Percentiles rank a stretch among this genome's conserved stretches.
Conservation (phyloP, 2,113 vertebrate genomes). For the Suncus etruscus region DNA sequence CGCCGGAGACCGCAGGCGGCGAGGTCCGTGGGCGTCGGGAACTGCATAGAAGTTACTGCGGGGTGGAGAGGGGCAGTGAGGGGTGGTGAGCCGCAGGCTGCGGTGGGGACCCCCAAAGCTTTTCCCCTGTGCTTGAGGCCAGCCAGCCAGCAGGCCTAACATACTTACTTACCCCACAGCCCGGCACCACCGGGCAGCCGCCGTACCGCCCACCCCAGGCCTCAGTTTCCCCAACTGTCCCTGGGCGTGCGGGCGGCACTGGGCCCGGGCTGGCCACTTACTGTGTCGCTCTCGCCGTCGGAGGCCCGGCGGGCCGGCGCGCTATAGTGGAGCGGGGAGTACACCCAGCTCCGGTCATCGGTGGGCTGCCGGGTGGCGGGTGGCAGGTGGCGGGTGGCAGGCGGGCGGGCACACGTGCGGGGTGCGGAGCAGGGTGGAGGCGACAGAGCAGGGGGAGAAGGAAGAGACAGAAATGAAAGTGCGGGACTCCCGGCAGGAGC, state of each 20-base stretch:
- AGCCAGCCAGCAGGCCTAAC: neutral
- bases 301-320: slow-evolving; percentile 93
- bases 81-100: too few species aligned
- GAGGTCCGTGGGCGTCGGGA: slow-evolving; percentile 66
- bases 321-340: slow-evolving; percentile 99
- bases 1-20: neutral
- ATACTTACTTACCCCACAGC: neutral
- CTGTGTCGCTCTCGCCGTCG: slow-evolving; percentile 97
- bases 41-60: slow-evolving; percentile 89
- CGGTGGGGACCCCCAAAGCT: too few species aligned
- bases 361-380: slow-evolving; percentile 91
- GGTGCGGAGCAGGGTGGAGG: slow-evolving; percentile 85
- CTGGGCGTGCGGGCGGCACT: neutral
- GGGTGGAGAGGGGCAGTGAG: neutral
- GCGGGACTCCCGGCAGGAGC: slow-evolving; percentile 57
- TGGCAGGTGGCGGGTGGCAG: slow-evolving; percentile 69
- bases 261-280: slow-evolving; percentile 89
- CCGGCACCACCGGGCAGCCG: neutral
- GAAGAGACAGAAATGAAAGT: slow-evolving; percentile 89
- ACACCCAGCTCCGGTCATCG: slow-evolving; percentile 99
- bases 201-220: slow-evolving; percentile 20
- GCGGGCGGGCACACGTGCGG: slow-evolving; percentile 90
- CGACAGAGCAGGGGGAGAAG: slow-evolving; percentile 84
- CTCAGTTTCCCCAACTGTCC: neutral
- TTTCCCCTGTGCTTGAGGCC: too few species aligned